Evolutionary conservation across 2,113 vertebrate species (phyloP).

Genomic region (Vireo altiloquus): DNA sequence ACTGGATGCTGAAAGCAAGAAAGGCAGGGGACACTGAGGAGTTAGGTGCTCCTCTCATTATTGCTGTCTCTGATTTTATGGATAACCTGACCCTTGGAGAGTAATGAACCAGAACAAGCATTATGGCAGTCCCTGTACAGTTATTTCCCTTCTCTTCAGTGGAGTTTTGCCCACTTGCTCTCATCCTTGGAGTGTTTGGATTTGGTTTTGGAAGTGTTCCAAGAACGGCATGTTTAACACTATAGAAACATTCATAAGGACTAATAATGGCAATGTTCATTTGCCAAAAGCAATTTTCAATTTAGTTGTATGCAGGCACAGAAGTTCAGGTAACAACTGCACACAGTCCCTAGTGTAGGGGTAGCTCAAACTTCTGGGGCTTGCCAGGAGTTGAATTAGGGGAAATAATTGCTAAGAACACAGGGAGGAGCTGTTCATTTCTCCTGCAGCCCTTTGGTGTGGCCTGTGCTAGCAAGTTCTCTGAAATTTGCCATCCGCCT

Average conservation of each 20-base stretch:
- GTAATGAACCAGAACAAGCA: neutral
- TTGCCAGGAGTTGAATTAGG: neutral
- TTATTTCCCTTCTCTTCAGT: neutral
- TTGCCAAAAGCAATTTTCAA: neutral
- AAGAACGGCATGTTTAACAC: neutral
- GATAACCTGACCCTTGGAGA: neutral
- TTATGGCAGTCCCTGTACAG: neutral
- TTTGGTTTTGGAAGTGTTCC: neutral
- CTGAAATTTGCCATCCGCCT: neutral
- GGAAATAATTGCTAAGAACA: neutral
- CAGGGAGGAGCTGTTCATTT: neutral
- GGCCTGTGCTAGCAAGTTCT: neutral
- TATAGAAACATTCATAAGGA: neutral
- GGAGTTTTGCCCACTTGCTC: neutral
- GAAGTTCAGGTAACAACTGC: neutral
- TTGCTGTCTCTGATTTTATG: neutral
- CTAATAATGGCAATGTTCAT: neutral
- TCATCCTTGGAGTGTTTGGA: neutral
- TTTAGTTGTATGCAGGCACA: neutral
- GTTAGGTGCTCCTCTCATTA: neutral
- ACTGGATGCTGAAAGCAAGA: neutral
- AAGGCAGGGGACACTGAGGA: neutral
- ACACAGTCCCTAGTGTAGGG: neutral
- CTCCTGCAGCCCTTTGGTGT: neutral
- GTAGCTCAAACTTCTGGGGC: neutral